Percentiles rank a stretch among this genome's conserved stretches.
Conservation (phyloP, 35 echinoderm and acorn worm species). For the Diadema setosum region DNA sequence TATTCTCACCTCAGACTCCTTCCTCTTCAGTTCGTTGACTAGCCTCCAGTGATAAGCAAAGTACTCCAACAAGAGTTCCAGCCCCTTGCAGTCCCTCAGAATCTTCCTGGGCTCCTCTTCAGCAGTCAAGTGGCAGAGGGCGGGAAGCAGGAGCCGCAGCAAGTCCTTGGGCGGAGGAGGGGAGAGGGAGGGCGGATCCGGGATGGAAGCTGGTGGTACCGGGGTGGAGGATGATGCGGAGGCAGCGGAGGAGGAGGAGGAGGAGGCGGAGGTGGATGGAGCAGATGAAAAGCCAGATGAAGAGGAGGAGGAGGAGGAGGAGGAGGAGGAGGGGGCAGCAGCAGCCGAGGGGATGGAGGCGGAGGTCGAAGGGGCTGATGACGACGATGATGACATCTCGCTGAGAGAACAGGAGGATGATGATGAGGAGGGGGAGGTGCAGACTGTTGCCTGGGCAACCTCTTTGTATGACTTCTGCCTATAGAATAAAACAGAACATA, state of each 20-base stretch:
- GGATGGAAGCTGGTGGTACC: neutral
- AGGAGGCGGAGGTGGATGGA: neutral
- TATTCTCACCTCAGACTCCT: conserved; percentile 15
- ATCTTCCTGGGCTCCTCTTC: conserved; percentile 66
- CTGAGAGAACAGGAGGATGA: neutral
- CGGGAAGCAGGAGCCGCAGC: conserved; percentile 77
- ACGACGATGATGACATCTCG: neutral
- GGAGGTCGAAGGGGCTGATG: neutral
- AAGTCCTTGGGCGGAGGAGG: conserved; percentile 35
- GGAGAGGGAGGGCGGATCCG: neutral
- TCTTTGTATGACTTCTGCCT: conserved; percentile 6
- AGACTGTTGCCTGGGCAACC: neutral
- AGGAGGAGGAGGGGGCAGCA: too few species aligned
- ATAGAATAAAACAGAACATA: neutral
- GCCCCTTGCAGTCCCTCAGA: conserved; percentile 38
- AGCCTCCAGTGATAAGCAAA: conserved; percentile 74
- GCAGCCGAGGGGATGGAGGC: neutral
- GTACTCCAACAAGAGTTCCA: conserved; percentile 55
- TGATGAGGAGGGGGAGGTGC: neutral
- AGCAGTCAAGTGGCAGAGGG: conserved; percentile 79
- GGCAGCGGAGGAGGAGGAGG: neutral
- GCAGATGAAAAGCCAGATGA: neutral
- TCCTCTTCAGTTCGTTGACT: conserved; percentile 17
- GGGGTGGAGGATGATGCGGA: neutral
- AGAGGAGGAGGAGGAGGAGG: neutral